These are phyloP conservation scores for Gandaritis pyraliata DNA, from an alignment of 2,888 invertebrate genomes.

Conservation along the genomic window DNA sequence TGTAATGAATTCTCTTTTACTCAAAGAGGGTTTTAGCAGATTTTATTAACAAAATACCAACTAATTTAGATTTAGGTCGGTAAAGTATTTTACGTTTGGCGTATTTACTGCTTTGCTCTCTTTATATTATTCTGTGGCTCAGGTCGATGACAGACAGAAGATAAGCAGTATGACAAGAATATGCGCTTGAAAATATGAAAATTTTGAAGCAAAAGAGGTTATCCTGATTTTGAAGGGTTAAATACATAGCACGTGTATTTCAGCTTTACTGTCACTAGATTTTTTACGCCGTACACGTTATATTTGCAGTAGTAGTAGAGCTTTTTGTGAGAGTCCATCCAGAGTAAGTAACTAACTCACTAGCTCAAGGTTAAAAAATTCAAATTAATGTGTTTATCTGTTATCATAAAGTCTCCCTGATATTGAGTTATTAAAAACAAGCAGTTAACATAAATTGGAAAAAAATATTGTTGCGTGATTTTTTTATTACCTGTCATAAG, in stretches of 20 bases:
- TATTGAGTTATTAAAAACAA: conserved; percentile 77
- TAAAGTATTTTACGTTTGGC: too few relatives aligned
- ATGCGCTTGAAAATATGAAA: conserved; percentile 24
- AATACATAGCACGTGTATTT: too few relatives aligned
- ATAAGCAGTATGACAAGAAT: conserved; percentile 40
- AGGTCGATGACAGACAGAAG: conserved; percentile 35
- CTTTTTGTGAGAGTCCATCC: too few relatives aligned
- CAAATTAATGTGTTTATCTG: conserved; percentile 74
- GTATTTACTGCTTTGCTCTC: conserved; percentile 1
- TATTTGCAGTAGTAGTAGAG: too few relatives aligned
- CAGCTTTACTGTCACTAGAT: too few relatives aligned
- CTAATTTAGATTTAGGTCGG: too few relatives aligned
- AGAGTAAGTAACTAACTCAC: too few relatives aligned
- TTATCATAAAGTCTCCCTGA: conserved; percentile 67
- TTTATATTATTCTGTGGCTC: conserved; percentile 9
- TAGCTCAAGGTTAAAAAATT: conserved; percentile 60
- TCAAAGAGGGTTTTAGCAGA: too few relatives aligned
- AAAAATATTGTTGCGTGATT: conserved; percentile 72
- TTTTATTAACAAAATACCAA: too few relatives aligned
- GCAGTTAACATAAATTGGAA: conserved; percentile 80
- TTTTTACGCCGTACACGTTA: too few relatives aligned
- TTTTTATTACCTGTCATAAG: conserved; percentile 77
- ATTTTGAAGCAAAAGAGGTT: conserved; percentile 20
- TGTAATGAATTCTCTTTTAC: too few relatives aligned
- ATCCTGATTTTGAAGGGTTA: conserved; percentile 13